Base-by-base conservation (phyloP, 1,140 invertebrate genomes). In the Leptinotarsa defecta region DNA sequence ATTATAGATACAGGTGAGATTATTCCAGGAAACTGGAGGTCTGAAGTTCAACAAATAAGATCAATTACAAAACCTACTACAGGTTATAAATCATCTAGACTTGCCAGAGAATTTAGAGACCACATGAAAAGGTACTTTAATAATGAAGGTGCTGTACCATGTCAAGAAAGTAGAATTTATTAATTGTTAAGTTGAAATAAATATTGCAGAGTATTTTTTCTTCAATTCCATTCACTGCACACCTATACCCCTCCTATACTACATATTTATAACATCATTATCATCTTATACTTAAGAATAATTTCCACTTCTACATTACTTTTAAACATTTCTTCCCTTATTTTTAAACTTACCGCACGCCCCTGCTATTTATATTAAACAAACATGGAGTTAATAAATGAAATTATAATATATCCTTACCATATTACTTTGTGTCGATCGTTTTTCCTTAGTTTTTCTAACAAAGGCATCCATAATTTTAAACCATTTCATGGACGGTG, bases 151-250 rank as follows among this genome's bases (percentile, higher is more conserved):
- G 57, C 57, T n/a, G 17, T 62, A 62, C 20, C 57, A 20, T 62
- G 57, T 13, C 57, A 62, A 62, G 57, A 62, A 62, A 62, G 57
- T 62, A 20, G 57, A 62, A 62, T 62, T 62, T 62, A 62, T 62
- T 62, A 62, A 20, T 62, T 20, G 20, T 62, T 62, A 62, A 34
- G 27, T 34, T 34, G 27, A 34, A 34, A 34, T 34, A 34, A 65
- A 57, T 57, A 6, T 17, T 17, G 17, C 20, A n/a, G 57, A 65
- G 13, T 20, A 20, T 27, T 20, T n/a, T 22, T 65, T 57, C 13
- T 17, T 57, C 1, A 57, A 57, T 34, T 34, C 13, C 15, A 57
- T 57, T 13, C 24, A 65, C 20, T 65, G 20, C 24, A n/a, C 24
- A 65, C 63, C 63, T 65, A n/a, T 24, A 20, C 15, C 4, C 27